Percentiles rank a stretch among this genome's conserved stretches.
These are phyloP conservation scores for Phrynocephalus forsythii DNA, from an alignment of 2,797 vertebrate genomes.

Conservation along the genomic window DNA sequence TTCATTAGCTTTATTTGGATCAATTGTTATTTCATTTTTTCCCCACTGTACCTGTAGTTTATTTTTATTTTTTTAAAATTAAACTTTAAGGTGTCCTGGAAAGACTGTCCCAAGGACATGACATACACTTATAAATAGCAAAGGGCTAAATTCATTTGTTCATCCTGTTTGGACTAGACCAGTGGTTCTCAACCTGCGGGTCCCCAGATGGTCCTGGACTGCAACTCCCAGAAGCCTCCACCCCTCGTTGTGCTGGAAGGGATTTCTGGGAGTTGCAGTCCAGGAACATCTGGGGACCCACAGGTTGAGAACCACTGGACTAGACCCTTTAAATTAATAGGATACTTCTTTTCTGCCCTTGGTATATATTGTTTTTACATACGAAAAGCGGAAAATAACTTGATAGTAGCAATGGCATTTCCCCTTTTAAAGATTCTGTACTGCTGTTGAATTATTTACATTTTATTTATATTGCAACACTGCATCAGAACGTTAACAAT, in stretches of 20 bases:
- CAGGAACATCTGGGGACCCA: too few species aligned
- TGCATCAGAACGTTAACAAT: not conserved
- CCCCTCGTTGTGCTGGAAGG: too few species aligned
- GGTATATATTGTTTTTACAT: not conserved
- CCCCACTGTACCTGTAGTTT: not conserved
- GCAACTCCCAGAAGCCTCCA: too few species aligned
- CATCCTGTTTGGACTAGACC: too few species aligned
- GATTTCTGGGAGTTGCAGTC: too few species aligned
- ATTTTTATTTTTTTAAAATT: not conserved
- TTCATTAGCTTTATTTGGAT: not conserved
- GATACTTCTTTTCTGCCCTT: conserved; percentile 30
- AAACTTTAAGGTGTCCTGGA: not conserved
- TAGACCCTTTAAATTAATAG: too few species aligned
- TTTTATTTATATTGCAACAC: not conserved
- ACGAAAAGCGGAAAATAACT: not conserved
- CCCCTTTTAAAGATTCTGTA: conserved; percentile 17
- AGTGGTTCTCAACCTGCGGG: too few species aligned
- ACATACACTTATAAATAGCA: not conserved
- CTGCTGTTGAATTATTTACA: conserved; percentile 26
- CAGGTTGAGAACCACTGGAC: too few species aligned
- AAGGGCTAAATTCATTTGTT: conserved; percentile 20
- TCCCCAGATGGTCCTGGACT: too few species aligned
- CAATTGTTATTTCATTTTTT: not conserved
- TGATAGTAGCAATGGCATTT: too few species aligned
- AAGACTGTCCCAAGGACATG: not conserved